Base-by-base conservation (phyloP, 2,888 invertebrate genomes). In the Dioctria linearis region DNA sequence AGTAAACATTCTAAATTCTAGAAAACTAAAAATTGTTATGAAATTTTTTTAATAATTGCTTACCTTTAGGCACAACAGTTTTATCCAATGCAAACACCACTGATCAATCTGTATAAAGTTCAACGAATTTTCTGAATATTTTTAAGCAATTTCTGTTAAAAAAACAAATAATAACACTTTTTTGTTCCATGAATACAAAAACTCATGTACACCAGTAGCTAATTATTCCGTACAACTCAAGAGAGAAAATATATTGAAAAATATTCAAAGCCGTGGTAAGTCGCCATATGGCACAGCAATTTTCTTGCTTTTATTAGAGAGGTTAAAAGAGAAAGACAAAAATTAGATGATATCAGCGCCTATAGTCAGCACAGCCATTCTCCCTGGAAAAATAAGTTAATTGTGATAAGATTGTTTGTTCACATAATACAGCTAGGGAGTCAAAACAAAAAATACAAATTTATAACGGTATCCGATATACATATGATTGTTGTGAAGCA, bases 371-470 rank as follows among this genome's bases (percentile, higher is more conserved):
- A 37, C 49, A 9, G 11, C 69, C 37, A 9, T 54, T 46, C 46
- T 54, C 54, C 54, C 54, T 54, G 54, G n/a, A 69, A 69, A 69
- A 69, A 51, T 69, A 69, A 69, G 69, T 69, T 51, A 69, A 69
- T 46, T 54, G 11, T 37, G 69, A 69, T 69, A 69, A 69, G 49
- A 69, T n/a, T 69, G 54, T n/a, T 1, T 46, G 49, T 46, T 1
- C 49, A 6, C 49, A 46, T 46, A 46, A 46, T 54, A n/a, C 25
- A 25, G 25, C 25, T 25, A 25, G 25, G 2, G 25, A 25, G 25
- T 25, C 0, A 54, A 54, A 54, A 5, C 2, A 46, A n/a, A 8
- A 54, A 4, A 54, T n/a, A n/a, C n/a, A n/a, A 54, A 54, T 25
- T 25, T 25, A 25, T 25, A 25, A 25, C 25, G 25, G 25, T 25